Base-by-base conservation (phyloP, 2,113 vertebrate species). In the Phocoena sinus region DNA sequence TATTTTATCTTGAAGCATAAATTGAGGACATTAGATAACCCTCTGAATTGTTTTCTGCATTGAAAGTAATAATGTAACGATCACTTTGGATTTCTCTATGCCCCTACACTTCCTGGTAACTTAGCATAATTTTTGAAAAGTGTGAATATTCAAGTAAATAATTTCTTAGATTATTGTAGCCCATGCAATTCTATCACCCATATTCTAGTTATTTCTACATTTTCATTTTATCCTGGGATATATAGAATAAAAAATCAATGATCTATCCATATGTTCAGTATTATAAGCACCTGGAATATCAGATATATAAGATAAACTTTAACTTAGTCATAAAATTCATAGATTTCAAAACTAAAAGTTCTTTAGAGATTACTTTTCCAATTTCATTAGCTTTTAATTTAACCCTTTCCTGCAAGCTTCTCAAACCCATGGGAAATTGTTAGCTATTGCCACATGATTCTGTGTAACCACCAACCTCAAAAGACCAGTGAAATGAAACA, bases 81-180 rank as follows among this genome's bases (percentile, higher is more conserved):
- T 63, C 33, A 58, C 44, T 97, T 73, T 50, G 3, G 11, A 36
- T 41, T 65, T 98, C 86, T 95, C 15, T 7, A 25, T 95, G 50
- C 6, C 82, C 11, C 12, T 67, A 41, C 33, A 50, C 18, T 79
- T 95, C n/a, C 90, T 92, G 91, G 73, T 76, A 97, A 86, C 20
- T 95, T 0, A 0, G 68, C 95, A 95, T 95, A 92, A 94, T 93
- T 97, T 82, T 68, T 86, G 93, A 83, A 95, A 89, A 93, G 28
- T 74, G 82, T 97, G 21, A 96, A 90, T 87, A 97, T 91, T 90
- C 94, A 97, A 96, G 70, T 89, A 98, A 98, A 98, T 74, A 96
- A 71, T 94, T 96, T 95, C 88, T 97, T 86, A 90, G 91, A 81
- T 88, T 93, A 41, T 28, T 91, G 82, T 85, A 90, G 23, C 67